Evolutionary conservation across 2,888 invertebrate genomes (phyloP).

Genomic region (Leptopterna dolabrata): DNA sequence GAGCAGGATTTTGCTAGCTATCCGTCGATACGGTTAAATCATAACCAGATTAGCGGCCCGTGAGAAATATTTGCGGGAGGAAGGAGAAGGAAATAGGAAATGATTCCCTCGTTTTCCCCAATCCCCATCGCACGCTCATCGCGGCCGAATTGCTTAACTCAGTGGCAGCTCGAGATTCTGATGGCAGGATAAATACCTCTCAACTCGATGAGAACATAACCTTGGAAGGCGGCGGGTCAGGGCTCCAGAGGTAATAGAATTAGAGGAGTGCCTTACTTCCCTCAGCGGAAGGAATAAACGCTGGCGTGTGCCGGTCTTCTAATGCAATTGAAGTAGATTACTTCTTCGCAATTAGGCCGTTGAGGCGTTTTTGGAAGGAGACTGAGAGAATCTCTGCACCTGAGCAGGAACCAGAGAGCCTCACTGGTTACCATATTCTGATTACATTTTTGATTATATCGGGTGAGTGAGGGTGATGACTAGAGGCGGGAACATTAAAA

Average conservation of each 20-base stretch:
- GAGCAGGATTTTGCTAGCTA: neutral
- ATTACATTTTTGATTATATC: no score
- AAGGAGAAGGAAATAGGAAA: neutral
- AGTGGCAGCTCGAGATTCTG: slow-evolving; percentile 27
- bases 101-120: slow-evolving; percentile 3
- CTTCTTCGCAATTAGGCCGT: slow-evolving; percentile 35
- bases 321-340: slow-evolving; percentile 35
- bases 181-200: slow-evolving; percentile 39
- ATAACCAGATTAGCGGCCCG: neutral
- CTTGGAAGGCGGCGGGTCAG: neutral
- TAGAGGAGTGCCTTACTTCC: neutral
- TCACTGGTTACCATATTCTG: no score
- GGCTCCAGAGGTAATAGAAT: slow-evolving; percentile 37
- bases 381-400: neutral
- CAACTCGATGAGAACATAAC: slow-evolving; percentile 34
- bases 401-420: neutral
- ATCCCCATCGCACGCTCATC: neutral
- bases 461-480: no score
- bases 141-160: neutral
- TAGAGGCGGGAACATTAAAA: no score
- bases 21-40: neutral
- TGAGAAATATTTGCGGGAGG: neutral
- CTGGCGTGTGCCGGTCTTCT: slow-evolving; percentile 7
- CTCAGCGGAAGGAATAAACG: neutral
- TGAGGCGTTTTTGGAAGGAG: slow-evolving; percentile 3